phyloP scores from a whole-genome alignment of 2,113 vertebrate genomes.

The Toxostoma redivivum region DNA sequence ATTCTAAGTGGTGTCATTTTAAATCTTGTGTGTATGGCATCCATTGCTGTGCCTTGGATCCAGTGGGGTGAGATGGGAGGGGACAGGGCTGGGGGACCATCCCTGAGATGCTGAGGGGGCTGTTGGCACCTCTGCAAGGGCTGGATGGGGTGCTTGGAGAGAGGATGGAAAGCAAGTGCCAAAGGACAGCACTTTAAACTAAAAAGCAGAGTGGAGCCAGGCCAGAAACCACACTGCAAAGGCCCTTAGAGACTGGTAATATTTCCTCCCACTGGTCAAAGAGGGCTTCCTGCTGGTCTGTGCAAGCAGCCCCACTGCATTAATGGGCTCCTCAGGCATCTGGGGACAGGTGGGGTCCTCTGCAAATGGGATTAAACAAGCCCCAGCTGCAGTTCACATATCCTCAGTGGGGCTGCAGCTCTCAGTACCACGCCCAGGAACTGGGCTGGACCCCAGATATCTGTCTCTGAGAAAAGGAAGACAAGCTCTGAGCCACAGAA shows the following conservation, averaged over 20 bases:
- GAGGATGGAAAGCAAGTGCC: background rate
- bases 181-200: background rate
- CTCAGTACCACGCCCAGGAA: background rate
- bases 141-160: background rate
- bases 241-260: background rate
- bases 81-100: fast-evolving
- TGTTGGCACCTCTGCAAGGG: background rate
- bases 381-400: background rate
- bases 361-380: background rate
- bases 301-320: background rate
- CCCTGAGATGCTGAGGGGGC: background rate
- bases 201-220: background rate
- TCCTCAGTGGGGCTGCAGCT: background rate
- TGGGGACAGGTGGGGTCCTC: background rate
- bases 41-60: background rate
- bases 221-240: background rate
- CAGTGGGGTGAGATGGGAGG: fast-evolving
- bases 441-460: background rate
- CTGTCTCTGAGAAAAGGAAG: background rate
- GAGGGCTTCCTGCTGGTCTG: background rate
- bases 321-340: background rate
- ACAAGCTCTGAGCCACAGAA: background rate
- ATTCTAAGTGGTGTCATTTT: background rate
- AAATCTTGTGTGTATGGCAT: fast-evolving
- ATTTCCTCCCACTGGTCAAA: background rate